Base-by-base conservation (phyloP, 2,797 vertebrate genomes). In the Cygnus olor region DNA sequence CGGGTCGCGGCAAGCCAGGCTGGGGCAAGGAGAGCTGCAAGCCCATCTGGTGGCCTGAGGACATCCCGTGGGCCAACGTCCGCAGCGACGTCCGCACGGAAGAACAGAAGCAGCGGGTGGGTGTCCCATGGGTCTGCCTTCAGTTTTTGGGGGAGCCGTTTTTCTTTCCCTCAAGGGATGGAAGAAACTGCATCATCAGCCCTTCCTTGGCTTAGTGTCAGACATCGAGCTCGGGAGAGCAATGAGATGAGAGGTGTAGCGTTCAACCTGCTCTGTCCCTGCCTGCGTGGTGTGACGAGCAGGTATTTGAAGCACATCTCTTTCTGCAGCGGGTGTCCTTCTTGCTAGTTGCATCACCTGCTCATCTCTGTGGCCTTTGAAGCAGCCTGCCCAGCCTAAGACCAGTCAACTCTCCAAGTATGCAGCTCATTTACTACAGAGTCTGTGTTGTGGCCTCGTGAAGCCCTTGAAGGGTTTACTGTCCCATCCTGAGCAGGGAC, bases 11-110 rank as follows among this genome's bases (percentile, higher is more conserved):
- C 21, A 99, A 99, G 90, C 99, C 99, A 3, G 99, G 99, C 95
- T 99, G 99, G 99, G 99, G 99, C 11, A 99, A 99, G 92, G 99
- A 99, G 96, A 99, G 99, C 98, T 99, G 99, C 97, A 99, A 99
- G 90, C 99, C 99, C 5, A 95, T 99, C 87, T 99, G 99, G 99
- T 99, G 99, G 99, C 99, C 99, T 0, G 99, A 99, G 81, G 99
- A 99, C 94, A 99, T 99, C 73, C 99, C 99, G 0, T 99, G 99
- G 99, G 99, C 99, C 90, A 99, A 99, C 6, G 99, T 99, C 21
- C 99, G 99, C 94, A 99, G 99, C 2, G 99, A 99, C 4, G 99
- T 99, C 64, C 99, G 99, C 90, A 99, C 99, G 2, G 99, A 99
- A 87, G 99, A 99, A 51, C 99, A 99, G 96, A 99, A 99, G 95